Percentiles rank a stretch among this genome's conserved stretches.
Evolutionary conservation across 30 jellyfish, hydroid and myxozoan species (phyloP).

Genomic region (Nemopilema nomurai): DNA sequence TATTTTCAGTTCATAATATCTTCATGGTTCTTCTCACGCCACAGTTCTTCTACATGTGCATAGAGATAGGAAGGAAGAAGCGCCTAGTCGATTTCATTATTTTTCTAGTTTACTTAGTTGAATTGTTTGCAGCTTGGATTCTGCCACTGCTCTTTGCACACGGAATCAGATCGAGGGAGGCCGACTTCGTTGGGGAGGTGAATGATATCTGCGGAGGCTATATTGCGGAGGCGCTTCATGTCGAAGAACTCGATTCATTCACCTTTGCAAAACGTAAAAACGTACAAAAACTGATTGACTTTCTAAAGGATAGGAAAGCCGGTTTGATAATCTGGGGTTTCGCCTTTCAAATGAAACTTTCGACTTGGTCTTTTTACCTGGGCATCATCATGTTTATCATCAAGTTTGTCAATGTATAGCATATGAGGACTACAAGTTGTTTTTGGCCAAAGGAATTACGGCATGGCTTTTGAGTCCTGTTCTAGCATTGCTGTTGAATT

Average conservation of each 20-base stretch:
- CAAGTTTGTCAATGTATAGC: not conserved
- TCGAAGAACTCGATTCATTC: not conserved
- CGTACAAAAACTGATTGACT: not conserved
- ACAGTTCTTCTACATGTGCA: constrained; percentile 6
- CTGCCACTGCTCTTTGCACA: constrained; percentile 3
- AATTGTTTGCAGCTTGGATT: constrained; percentile 10
- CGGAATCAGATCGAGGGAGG: constrained; percentile 19
- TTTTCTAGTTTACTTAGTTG: not conserved
- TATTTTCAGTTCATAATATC: constrained; percentile 12
- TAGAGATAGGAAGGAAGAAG: not conserved
- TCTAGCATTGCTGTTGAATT: too few species aligned
- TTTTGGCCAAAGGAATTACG: too few species aligned
- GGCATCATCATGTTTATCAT: constrained; percentile 3
- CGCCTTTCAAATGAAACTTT: constrained; percentile 12
- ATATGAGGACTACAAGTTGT: too few species aligned
- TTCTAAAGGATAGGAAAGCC: constrained; percentile 18
- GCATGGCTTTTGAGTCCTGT: too few species aligned
- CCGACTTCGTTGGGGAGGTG: not conserved
- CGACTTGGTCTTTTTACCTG: constrained; percentile 6
- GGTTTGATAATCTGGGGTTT: constrained; percentile 26
- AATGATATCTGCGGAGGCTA: constrained; percentile 5
- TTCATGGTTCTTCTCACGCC: constrained; percentile 20
- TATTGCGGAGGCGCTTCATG: not conserved
- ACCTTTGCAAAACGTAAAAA: constrained; percentile 16
- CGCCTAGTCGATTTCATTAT: not conserved